These are phyloP conservation scores for Reinhardtius hippoglossoides DNA, from an alignment of 2,113 vertebrate species.

Conservation along the genomic window DNA sequence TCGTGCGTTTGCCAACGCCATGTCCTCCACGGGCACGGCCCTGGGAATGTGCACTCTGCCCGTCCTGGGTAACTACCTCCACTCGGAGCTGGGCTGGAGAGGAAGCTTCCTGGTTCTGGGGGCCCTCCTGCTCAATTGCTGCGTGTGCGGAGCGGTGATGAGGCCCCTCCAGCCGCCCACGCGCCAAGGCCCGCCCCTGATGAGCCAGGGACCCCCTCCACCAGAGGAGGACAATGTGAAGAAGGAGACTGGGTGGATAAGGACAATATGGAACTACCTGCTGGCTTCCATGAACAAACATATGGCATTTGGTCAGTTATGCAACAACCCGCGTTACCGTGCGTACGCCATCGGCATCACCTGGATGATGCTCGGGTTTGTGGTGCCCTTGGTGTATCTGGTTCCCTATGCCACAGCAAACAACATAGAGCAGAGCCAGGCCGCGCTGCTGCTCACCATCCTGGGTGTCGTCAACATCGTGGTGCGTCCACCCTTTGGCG, in stretches of 20 bases:
- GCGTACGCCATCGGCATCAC: conserved; percentile 85
- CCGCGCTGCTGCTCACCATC: conserved; percentile 89
- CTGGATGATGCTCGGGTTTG: conserved; percentile 91
- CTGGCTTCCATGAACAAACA: conserved; percentile 75
- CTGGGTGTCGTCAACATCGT: conserved; percentile 91
- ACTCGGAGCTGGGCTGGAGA: conserved; percentile 90
- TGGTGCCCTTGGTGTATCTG: conserved; percentile 88
- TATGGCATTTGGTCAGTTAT: conserved; percentile 92
- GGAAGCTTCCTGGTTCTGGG: conserved; percentile 92
- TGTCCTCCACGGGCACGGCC: conserved; percentile 90
- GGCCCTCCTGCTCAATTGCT: conserved; percentile 90
- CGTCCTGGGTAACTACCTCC: conserved; percentile 86
- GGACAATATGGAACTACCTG: conserved; percentile 13
- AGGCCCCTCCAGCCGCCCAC: conserved; percentile 83
- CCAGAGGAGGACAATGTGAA: conserved; percentile 18
- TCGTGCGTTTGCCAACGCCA: conserved; percentile 86
- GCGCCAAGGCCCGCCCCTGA: conserved; percentile 47
- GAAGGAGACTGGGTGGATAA: conserved; percentile 13
- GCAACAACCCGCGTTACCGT: conserved; percentile 84
- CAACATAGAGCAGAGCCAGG: conserved; percentile 81
- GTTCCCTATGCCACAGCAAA: conserved; percentile 88
- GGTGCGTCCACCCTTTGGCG: conserved; percentile 85
- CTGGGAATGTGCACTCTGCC: conserved; percentile 89
- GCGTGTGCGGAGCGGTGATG: conserved; percentile 92
- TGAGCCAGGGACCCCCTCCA: conserved; percentile 45